phyloP scores from a whole-genome alignment of 1,140 invertebrate species.

The Andricus grossulariae region DNA sequence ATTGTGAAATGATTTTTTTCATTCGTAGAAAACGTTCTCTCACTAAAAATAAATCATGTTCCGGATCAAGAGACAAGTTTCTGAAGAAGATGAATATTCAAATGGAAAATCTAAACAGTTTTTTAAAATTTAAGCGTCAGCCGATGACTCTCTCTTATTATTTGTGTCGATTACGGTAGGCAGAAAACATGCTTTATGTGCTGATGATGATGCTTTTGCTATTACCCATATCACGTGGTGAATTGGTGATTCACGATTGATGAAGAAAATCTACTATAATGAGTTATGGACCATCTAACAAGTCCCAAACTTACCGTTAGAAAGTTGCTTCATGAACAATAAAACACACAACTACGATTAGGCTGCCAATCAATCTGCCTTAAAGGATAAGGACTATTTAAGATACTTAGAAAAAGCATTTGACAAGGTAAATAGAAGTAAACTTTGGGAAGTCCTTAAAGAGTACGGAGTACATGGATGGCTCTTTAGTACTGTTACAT shows the following conservation, averaged over 20 bases:
- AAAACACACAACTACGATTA: neutral
- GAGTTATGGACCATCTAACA: neutral
- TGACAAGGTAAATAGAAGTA: too few species aligned
- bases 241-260: neutral
- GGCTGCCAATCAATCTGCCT: neutral
- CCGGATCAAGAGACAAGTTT: too few species aligned
- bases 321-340: slow-evolving; percentile 2
- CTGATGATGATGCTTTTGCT: neutral
- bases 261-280: slow-evolving; percentile 21
- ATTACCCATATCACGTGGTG: neutral
- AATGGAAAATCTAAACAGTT: neutral
- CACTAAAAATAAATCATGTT: too few species aligned
- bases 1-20: too few species aligned
- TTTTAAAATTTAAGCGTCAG: neutral
- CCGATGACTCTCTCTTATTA: neutral
- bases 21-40: too few species aligned
- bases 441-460: too few species aligned
- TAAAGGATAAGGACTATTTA: too few species aligned
- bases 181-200: neutral
- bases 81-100: neutral
- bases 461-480: too few species aligned
- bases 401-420: too few species aligned
- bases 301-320: neutral
- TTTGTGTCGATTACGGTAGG: neutral
- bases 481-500: too few species aligned